Evolutionary conservation across 1,140 invertebrate species (phyloP).

Genomic region (Helicorthomorpha holstii): DNA sequence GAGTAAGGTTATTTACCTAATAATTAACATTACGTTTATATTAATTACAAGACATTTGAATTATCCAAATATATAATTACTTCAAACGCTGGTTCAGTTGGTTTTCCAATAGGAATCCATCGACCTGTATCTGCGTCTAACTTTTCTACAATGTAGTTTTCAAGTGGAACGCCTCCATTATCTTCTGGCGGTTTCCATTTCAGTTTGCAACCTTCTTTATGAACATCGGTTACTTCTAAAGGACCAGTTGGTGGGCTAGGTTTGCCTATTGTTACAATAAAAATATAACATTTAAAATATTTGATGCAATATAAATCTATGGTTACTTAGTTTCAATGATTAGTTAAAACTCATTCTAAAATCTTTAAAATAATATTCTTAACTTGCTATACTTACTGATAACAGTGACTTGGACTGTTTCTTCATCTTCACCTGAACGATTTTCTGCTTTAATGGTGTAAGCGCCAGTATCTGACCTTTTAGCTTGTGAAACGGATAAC

Average conservation of each 20-base stretch:
- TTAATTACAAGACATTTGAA: not conserved
- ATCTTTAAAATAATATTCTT: not conserved
- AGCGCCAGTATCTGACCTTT: conserved; percentile 63
- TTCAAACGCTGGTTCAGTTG: conserved; percentile 66
- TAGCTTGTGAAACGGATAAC: conserved; percentile 49
- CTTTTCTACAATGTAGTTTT: conserved; percentile 83
- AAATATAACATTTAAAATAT: conserved; percentile 1
- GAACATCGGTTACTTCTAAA: conserved; percentile 73
- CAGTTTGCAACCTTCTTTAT: conserved; percentile 79
- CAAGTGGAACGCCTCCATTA: conserved; percentile 80
- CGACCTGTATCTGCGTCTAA: conserved; percentile 64
- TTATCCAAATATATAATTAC: not conserved
- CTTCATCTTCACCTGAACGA: conserved; percentile 74
- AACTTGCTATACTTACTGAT: conserved; percentile 32
- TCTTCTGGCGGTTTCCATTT: conserved; percentile 86
- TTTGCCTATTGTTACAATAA: conserved; percentile 35
- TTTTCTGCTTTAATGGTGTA: conserved; percentile 81
- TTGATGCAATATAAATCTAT: too few relatives aligned
- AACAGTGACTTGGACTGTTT: conserved; percentile 69
- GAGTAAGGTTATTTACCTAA: conserved; percentile 55
- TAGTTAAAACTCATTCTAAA: too few relatives aligned
- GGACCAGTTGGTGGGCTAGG: conserved; percentile 83
- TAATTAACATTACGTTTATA: not conserved
- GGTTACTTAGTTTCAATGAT: too few relatives aligned
- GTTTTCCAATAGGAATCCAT: conserved; percentile 61